Base-by-base conservation (phyloP, 2,888 invertebrate genomes). In the Zygogramma bicolorata region DNA sequence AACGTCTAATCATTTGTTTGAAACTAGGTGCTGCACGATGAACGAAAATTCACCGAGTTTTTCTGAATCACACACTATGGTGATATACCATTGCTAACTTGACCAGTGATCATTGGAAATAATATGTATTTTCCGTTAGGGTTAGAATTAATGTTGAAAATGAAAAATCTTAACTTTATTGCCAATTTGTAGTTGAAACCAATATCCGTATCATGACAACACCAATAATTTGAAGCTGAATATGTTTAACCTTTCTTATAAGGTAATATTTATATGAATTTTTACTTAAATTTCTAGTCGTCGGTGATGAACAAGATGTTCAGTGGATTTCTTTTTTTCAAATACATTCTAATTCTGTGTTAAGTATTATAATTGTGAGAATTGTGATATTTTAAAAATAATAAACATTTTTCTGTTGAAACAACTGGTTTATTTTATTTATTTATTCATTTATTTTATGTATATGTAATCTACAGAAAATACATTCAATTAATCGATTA, bases 231-330 rank as follows among this genome's bases (percentile, higher is more conserved):
- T 34, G 3, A 59, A 31, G 31, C 18, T 59, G n/a, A n/a, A 29
- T 8, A 7, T 29, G 59, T 57, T 57, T 25, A 8, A 57, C 15
- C 13, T 60, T 34, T 59, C 18, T 59, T 7, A n/a, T 20, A 38
- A 3, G 20, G 20, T 34, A 13, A 38, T 34, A 38, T 18, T 10
- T 38, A n/a, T 61, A 34, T 61, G 40, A 61, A 40, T 61, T 8
- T 29, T 22, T 46, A 62, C 62, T 62, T 62, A 62, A 62, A 62
- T 62, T 27, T 62, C 62, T 62, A 62, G 62, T 62, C 62, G 25
- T 38, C 31, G 5, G 42, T 22, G n/a, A 40, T 46, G 20, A 15
- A 15, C 40, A 42, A 3, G n/a, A 42, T 42, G 42, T 18, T 42
- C 15, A 61, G 5, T 46, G 62, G 42, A 20, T 40, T 8, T 15